A percentile compares a stretch with the other conserved stretches of the same genome.
Conservation (phyloP, 2,797 vertebrate genomes). For the Alcedo quadribrachys region DNA sequence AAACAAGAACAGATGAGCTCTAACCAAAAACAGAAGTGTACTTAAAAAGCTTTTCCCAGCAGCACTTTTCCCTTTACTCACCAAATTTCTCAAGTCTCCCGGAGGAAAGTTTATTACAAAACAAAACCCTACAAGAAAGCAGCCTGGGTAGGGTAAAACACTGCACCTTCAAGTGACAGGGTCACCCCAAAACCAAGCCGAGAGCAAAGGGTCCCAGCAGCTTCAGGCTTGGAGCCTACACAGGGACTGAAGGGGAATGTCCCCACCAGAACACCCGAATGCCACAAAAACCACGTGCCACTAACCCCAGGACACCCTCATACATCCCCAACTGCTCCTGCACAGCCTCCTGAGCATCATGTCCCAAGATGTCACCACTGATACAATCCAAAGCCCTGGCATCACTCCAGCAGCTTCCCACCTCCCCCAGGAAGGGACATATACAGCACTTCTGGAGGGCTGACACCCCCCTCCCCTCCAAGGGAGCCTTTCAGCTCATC, state of each 20-base stretch:
- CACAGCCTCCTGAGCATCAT: neutral
- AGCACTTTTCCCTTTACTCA: neutral
- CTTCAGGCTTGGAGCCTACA: neutral
- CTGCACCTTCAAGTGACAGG: neutral
- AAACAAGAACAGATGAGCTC: neutral
- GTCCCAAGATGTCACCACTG: fast-evolving
- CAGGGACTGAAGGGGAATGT: neutral
- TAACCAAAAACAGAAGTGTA: neutral
- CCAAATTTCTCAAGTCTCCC: neutral
- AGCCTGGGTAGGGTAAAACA: neutral
- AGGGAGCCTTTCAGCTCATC: neutral
- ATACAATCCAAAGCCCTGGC: neutral
- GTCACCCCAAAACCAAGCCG: neutral
- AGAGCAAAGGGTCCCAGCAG: neutral
- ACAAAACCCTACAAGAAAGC: fast-evolving
- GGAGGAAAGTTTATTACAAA: neutral
- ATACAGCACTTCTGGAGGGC: neutral
- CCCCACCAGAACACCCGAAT: neutral
- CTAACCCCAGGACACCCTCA: neutral
- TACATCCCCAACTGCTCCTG: neutral
- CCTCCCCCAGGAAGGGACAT: conserved; percentile 2
- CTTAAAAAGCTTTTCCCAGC: neutral
- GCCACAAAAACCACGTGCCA: neutral
- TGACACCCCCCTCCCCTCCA: neutral
- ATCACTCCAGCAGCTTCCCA: neutral